Conservation (phyloP, 2,888 invertebrate species). For the Dynastes tityus region DNA sequence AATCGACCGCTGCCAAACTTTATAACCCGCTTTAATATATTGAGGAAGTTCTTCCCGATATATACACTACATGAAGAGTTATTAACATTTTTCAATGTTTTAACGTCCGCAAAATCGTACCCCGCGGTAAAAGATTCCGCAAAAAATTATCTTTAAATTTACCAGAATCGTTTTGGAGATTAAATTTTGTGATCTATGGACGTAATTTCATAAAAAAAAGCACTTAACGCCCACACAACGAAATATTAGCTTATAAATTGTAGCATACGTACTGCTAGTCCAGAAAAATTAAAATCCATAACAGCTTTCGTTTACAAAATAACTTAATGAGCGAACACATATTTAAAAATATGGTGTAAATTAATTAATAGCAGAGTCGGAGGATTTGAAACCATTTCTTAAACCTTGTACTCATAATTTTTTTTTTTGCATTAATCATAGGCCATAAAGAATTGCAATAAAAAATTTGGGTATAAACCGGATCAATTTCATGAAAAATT, state of each 20-base stretch:
- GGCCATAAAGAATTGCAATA: no score
- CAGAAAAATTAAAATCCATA: neutral
- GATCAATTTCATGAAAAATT: no score
- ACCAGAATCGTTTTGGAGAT: neutral
- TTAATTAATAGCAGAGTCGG: no score
- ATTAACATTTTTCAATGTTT: conserved; percentile 22
- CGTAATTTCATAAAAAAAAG: conserved; percentile 18
- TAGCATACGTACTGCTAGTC: neutral
- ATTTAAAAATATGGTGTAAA: no score
- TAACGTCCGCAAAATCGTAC: conserved; percentile 10
- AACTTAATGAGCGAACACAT: neutral
- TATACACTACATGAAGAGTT: neutral
- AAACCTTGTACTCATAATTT: no score
- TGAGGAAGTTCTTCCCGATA: neutral
- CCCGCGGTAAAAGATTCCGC: neutral
- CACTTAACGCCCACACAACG: neutral
- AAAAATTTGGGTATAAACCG: no score
- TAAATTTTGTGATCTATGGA: conserved; percentile 28
- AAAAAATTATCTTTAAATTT: conserved; percentile 13
- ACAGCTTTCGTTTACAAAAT: conserved; percentile 5
- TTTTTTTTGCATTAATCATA: no score
- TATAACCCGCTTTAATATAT: neutral
- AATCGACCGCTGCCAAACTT: neutral
- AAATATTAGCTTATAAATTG: conserved; percentile 19
- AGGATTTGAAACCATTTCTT: no score